A percentile compares a stretch with the other conserved stretches of the same genome.
Conservation (phyloP, 2,888 invertebrate species). For the Malthinus seriepunctatus region DNA sequence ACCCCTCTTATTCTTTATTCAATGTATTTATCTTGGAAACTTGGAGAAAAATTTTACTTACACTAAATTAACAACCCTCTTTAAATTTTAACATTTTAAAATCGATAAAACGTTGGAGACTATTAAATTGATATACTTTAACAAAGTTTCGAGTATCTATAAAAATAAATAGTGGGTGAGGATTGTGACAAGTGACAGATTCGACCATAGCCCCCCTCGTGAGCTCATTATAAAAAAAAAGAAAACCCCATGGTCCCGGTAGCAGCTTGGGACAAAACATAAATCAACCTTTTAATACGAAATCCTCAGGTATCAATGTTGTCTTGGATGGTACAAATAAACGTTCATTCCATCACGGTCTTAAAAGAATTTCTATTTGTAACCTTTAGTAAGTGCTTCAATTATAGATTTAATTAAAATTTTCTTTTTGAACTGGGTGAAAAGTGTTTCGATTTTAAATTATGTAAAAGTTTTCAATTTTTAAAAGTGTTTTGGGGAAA, state of each 20-base stretch:
- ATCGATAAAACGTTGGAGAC: no score
- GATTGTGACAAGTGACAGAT: slow-evolving; percentile 49
- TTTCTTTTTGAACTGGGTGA: no score
- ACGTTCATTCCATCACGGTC: slow-evolving; percentile 28
- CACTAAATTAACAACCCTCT: no score
- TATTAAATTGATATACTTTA: no score
- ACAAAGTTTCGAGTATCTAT: slow-evolving; percentile 11
- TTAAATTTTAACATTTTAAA: no score
- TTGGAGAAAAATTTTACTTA: not conserved
- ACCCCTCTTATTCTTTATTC: slow-evolving; percentile 18
- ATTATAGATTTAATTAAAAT: no score
- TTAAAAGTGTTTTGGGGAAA: no score
- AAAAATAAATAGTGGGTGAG: slow-evolving; percentile 49
- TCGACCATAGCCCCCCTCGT: slow-evolving; percentile 40
- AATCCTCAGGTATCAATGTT: slow-evolving; percentile 36
- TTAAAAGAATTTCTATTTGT: no score
- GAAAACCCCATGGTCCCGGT: slow-evolving; percentile 42
- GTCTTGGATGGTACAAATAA: not conserved
- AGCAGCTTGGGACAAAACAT: slow-evolving; percentile 43
- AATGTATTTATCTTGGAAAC: slow-evolving; percentile 14
- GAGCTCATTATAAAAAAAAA: slow-evolving; percentile 38
- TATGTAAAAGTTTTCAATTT: not conserved
- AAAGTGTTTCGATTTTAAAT: no score
- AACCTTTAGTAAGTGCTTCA: no score
- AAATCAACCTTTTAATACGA: slow-evolving; percentile 46